Evolutionary conservation across 2,797 vertebrate species (phyloP), one percentile per base, ranked within the genome.

Genomic region (Ataeniobius toweri): DNA sequence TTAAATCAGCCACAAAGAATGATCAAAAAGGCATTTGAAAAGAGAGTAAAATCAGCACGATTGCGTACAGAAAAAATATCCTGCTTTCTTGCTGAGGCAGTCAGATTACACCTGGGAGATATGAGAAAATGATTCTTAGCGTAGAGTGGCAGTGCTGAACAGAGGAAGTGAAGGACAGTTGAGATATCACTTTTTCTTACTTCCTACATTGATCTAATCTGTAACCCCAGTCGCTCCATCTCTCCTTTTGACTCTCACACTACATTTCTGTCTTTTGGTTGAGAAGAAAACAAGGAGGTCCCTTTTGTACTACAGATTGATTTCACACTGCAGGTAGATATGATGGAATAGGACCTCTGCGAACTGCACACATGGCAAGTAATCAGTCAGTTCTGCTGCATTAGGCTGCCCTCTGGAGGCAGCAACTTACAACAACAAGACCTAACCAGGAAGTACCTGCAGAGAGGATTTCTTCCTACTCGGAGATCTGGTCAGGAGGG

Each of bases 281-380:
- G 81, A 59, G 82, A 80, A 76, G 55, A 41, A 75, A 80, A 82
- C 83, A 55, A 75, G 84, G 85, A 93, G 92, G 90, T 90, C 85
- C 83, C 88, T 80, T 68, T 68, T 86, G 82, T 91, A 93, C 91
- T 92, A 85, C 92, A 82, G 82, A 93, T 91, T 89, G 86, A 93
- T 85, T 87, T 95, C 92, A 88, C 92, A 91, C 90, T 90, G 90
- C 94, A 94, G 94, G 94, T 94, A 94, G 94, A 95, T 94, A 92
- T 92, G 92, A 93, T 94, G 90, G 93, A 93, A 95, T 92, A 88
- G 53, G 81, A 86, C 89, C 89, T 91, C 90, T 93, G 93, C 79
- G 83, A 88, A 91, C 92, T 93, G 86, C 87, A 89, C 89, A 93
- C 91, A 91, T 9, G 72, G 71, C 72, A 82, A 76, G 88, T 82